phyloP scores from a whole-genome alignment of 1,140 invertebrate genomes.

The Drosophila santomea region DNA sequence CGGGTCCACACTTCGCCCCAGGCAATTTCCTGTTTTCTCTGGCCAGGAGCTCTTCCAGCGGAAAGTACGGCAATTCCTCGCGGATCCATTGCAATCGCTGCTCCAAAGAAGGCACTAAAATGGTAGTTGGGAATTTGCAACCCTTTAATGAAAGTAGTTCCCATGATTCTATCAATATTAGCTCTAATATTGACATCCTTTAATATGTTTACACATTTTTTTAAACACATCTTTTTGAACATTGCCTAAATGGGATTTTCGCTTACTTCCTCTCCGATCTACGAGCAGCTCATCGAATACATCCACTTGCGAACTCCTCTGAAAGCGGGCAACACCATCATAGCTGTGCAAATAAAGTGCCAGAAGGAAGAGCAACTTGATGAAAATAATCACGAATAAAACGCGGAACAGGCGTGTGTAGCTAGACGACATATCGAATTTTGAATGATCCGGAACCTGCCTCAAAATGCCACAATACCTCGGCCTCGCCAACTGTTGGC shows the following conservation, averaged over 20 bases:
- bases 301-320: constrained; percentile 6
- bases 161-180: too few relatives aligned
- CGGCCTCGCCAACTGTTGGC: not conserved
- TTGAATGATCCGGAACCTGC: constrained; percentile 12
- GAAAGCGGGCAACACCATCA: not conserved
- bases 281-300: constrained; percentile 48
- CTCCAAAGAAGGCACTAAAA: constrained; percentile 41
- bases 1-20: constrained; percentile 24
- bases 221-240: too few relatives aligned
- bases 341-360: constrained; percentile 28
- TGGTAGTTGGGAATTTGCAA: not conserved
- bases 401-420: constrained; percentile 47
- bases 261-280: constrained; percentile 44
- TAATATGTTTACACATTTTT: too few relatives aligned
- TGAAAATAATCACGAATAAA: constrained; percentile 48
- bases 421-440: constrained; percentile 36
- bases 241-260: too few relatives aligned
- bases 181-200: too few relatives aligned
- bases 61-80: constrained; percentile 64
- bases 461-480: too few relatives aligned
- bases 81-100: constrained; percentile 48
- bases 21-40: not conserved
- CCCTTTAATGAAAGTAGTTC: too few relatives aligned
- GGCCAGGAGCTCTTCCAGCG: constrained; percentile 44
- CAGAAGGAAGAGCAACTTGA: constrained; percentile 53